Percentiles rank a stretch among this genome's conserved stretches.
Conservation (phyloP, 2,113 vertebrate species). For the Vulpes lagopus region DNA sequence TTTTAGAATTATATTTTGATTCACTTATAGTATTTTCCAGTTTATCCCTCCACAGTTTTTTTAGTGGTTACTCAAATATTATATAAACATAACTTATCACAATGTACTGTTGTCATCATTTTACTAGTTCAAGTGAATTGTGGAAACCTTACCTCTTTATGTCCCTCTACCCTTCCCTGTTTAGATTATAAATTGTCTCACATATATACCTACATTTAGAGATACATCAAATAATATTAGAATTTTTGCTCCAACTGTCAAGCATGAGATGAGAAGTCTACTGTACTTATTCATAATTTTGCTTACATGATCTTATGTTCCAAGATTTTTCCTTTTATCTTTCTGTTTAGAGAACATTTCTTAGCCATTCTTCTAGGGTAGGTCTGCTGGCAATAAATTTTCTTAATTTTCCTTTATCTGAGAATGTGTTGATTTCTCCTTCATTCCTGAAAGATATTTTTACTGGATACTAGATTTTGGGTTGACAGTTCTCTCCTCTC, state of each 20-base stretch:
- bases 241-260: neutral
- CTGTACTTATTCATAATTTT: neutral
- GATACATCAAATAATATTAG: neutral
- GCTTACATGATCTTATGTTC: neutral
- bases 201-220: neutral
- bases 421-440: neutral
- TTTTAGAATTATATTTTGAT: neutral
- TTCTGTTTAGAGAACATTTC: neutral
- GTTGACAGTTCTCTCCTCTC: neutral
- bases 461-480: neutral
- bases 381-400: neutral
- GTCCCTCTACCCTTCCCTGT: neutral
- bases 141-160: neutral
- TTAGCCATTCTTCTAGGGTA: neutral
- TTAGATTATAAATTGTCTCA: neutral
- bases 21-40: neutral
- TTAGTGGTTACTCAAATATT: neutral
- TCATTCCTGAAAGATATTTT: neutral
- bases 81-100: conserved; percentile 18
- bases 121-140: neutral
- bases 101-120: neutral
- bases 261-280: neutral
- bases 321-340: neutral
- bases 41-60: neutral
- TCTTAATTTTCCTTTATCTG: neutral